phyloP scores from a whole-genome alignment of 2,797 vertebrate genomes.

The Leptatherina wallacei region DNA sequence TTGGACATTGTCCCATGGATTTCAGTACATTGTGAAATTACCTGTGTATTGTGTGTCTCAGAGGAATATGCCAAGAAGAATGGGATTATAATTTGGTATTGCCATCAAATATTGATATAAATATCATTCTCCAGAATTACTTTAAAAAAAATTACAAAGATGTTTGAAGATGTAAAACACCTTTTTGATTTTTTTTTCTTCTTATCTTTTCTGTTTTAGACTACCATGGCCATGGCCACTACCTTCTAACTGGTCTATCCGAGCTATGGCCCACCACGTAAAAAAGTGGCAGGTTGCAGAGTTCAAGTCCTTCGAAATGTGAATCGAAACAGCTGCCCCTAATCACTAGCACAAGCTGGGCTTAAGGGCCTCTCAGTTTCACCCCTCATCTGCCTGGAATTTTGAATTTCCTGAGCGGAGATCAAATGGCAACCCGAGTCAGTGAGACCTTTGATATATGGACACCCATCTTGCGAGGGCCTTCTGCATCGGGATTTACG shows the following conservation, averaged over 20 bases:
- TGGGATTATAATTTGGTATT: background rate
- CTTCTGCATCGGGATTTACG: conserved; percentile 87
- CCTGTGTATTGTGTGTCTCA: background rate
- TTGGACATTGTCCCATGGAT: background rate
- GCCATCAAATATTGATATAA: background rate
- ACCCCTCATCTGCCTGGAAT: conserved; percentile 90
- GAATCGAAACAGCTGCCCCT: conserved; percentile 90
- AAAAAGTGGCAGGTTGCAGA: conserved; percentile 86
- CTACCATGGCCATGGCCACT: conserved; percentile 66
- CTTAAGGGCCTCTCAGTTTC: conserved; percentile 89
- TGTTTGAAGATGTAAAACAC: background rate
- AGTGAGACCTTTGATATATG: conserved; percentile 88
- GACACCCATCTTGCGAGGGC: conserved; percentile 85
- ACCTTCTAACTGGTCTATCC: conserved; percentile 59
- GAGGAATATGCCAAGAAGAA: background rate
- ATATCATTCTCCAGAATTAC: background rate
- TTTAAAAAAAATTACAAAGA: background rate
- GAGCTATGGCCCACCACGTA: conserved; percentile 62
- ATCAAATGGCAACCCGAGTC: conserved; percentile 86
- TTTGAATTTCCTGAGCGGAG: conserved; percentile 87
- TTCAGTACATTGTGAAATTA: background rate
- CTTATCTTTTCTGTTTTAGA: conserved; percentile 6
- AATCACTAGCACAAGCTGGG: conserved; percentile 87
- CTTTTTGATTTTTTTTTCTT: background rate
- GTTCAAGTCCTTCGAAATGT: conserved; percentile 87